phyloP scores from a whole-genome alignment of 2,797 vertebrate species.

The Setipinna tenuifilis region DNA sequence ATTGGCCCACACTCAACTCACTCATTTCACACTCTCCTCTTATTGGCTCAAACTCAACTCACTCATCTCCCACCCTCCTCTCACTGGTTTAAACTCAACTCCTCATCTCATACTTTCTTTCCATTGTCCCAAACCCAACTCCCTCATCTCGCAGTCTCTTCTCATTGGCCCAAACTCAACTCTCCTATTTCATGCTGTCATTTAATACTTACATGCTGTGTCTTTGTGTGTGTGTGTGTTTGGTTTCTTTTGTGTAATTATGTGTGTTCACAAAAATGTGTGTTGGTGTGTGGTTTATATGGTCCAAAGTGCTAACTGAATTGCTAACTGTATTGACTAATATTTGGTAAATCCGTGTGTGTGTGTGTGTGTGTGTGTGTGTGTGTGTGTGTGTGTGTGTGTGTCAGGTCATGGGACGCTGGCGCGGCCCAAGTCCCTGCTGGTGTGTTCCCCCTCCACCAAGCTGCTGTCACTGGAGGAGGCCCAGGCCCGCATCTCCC shows the following conservation, averaged over 20 bases:
- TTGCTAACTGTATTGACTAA: no score
- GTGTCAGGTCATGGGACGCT: slow-evolving; percentile 85
- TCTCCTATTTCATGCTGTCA: slow-evolving; percentile 66
- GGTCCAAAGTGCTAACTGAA: no score
- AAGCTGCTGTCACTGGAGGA: slow-evolving; percentile 95
- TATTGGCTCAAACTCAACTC: slow-evolving; percentile 82
- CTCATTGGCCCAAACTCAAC: slow-evolving; percentile 78
- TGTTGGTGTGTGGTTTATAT: no score
- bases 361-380: slow-evolving; percentile 5
- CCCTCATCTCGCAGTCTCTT: slow-evolving; percentile 58
- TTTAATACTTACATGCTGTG: no score
- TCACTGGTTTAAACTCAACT: no score
- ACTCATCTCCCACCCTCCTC: slow-evolving; percentile 59
- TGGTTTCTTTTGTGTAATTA: no score
- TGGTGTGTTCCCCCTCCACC: slow-evolving; percentile 93
- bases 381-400: slow-evolving; percentile 29
- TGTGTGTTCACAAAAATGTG: no score
- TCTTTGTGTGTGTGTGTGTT: no score
- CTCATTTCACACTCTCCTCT: neutral
- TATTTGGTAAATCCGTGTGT: no score
- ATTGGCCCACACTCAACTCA: neutral
- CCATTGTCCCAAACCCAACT: no score
- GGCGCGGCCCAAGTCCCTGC: slow-evolving; percentile 91
- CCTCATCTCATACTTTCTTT: no score
- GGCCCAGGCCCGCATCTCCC: slow-evolving; percentile 91